Evolutionary conservation across 2,888 invertebrate species (phyloP), one percentile per base, ranked within the genome.

Genomic region (Lampropteryx suffumata): DNA sequence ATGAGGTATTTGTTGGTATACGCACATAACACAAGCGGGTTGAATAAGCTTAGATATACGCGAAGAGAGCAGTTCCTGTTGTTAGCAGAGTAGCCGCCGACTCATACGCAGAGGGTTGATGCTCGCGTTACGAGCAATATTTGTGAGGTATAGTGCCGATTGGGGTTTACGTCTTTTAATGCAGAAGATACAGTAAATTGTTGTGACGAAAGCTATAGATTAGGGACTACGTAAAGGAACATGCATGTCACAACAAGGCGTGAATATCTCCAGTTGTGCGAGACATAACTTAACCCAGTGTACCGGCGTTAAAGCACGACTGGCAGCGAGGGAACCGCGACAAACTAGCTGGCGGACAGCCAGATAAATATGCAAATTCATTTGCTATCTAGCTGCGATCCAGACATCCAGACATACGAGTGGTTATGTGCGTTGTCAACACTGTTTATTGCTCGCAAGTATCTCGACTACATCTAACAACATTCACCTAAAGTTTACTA

Each of bases 301-400:
- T 66, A 65, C 55, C 61, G 52, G 57, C 41, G 41, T 42, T 47
- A 55, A 61, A 62, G 62, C 64, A 63, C 55, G 55, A 60, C 57
- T 55, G 51, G 57, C 56, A 55, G 66, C 63, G 64, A 33, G 62
- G 61, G 60, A 67, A 64, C 63, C 64, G 69, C 72, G 69, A 70
- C 77, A 70, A 67, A 65, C 73, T 84, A 86, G 86, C 81, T 85
- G 87, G 86, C 81, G 39, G 11, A 9, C 1, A 43, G 83, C 86
- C 87, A 86, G 65, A 48, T 54, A 62, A 76, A 76, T 71, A 79
- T 84, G 86, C 84, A 84, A 74, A 83, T 78, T 83, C 76, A 82
- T 83, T 79, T 78, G 80, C 79, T 79, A 74, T 76, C 70, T 71
- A 61, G 64, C 71, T 67, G 67, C 70, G 65, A 65, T 65, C 70